phyloP scores from a whole-genome alignment of 2,888 invertebrate species.

The Coleophora flavipennella region DNA sequence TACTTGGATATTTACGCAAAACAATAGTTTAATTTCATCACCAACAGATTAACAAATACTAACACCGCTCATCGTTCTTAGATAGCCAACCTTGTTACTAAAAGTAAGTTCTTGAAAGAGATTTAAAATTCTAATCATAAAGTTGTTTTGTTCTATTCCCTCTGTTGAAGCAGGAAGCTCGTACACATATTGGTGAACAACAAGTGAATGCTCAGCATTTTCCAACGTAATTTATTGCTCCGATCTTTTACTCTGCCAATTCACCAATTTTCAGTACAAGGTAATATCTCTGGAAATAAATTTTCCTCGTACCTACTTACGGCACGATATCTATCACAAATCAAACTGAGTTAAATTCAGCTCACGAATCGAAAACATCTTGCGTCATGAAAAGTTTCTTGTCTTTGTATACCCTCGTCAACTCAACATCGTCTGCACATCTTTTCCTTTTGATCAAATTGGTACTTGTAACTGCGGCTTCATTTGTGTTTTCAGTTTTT shows the following conservation, averaged over 20 bases:
- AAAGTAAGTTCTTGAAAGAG: too few species aligned
- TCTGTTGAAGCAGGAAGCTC: background rate
- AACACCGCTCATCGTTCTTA: too few species aligned
- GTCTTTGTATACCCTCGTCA: constrained; percentile 46
- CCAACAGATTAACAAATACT: too few species aligned
- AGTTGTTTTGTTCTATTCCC: background rate
- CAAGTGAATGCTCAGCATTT: constrained; percentile 8
- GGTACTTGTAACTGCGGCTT: too few species aligned
- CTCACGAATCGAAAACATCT: constrained; percentile 44
- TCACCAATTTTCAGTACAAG: constrained; percentile 20
- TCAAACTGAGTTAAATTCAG: constrained; percentile 40
- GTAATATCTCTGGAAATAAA: constrained; percentile 18
- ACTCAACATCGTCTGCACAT: constrained; percentile 41
- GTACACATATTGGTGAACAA: background rate
- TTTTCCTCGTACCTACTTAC: constrained; percentile 18
- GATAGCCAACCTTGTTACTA: too few species aligned
- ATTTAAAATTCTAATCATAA: background rate
- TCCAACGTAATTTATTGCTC: constrained; percentile 6
- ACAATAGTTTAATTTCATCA: too few species aligned
- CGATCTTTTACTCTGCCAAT: constrained; percentile 17
- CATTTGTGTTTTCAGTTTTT: too few species aligned
- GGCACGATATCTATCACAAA: constrained; percentile 33
- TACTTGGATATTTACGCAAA: too few species aligned
- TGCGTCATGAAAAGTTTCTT: constrained; percentile 48
- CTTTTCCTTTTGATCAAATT: constrained; percentile 18